Conservation (phyloP, 2,113 vertebrate species). For the Dinomys branickii region DNA sequence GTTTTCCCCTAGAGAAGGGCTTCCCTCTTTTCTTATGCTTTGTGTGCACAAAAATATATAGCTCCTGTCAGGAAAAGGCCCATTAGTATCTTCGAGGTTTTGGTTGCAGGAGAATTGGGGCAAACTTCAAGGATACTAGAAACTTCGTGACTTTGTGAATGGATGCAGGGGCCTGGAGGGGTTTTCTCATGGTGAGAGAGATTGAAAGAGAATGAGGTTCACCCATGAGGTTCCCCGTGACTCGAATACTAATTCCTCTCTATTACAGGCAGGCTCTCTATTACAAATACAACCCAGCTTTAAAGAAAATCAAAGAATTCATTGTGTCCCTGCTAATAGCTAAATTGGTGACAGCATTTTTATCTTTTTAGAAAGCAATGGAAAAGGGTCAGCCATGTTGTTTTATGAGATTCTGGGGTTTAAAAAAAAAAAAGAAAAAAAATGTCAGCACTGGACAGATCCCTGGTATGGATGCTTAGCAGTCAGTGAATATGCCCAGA, state of each 20-base stretch:
- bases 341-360: slow-evolving; percentile 56
- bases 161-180: slow-evolving; percentile 8
- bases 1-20: slow-evolving; percentile 28
- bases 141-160: slow-evolving; percentile 71
- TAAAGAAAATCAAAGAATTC: slow-evolving; percentile 66
- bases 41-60: slow-evolving; percentile 53
- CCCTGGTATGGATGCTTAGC: slow-evolving; percentile 31
- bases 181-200: slow-evolving; percentile 42
- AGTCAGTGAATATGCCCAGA: slow-evolving; percentile 41
- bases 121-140: slow-evolving; percentile 57
- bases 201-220: slow-evolving; percentile 58
- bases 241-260: slow-evolving; percentile 44
- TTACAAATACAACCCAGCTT: slow-evolving; percentile 49
- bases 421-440: not conserved
- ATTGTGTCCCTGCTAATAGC: slow-evolving; percentile 51
- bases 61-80: slow-evolving; percentile 29
- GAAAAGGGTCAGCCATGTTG: slow-evolving; percentile 66
- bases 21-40: slow-evolving; percentile 43
- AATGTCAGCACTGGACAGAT: not conserved
- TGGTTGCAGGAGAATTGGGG: slow-evolving; percentile 47
- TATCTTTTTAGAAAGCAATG: slow-evolving; percentile 69
- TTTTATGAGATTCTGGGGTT: slow-evolving; percentile 49
- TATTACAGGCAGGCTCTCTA: not conserved
- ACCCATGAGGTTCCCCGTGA: too few relatives aligned
- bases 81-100: not conserved